These are phyloP conservation scores for Knipowitschia caucasica DNA, from an alignment of 2,797 vertebrate species.

Conservation along the genomic window DNA sequence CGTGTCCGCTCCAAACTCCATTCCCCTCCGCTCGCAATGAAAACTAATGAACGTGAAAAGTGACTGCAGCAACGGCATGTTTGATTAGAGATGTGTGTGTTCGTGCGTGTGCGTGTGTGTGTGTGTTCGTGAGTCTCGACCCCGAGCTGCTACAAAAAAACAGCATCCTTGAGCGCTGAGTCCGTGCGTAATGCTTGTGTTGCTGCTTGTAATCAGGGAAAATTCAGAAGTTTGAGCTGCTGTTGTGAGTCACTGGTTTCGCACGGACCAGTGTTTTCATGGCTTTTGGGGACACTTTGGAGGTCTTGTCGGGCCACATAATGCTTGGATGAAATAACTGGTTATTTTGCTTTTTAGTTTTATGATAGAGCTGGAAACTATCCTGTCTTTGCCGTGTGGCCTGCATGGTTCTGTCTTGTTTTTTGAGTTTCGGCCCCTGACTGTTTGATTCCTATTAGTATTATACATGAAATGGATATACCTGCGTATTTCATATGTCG, in stretches of 20 bases:
- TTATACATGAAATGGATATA: too few species aligned
- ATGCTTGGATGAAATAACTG: too few species aligned
- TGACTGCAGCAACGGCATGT: constrained; percentile 6
- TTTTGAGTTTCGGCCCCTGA: too few species aligned
- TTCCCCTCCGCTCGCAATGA: constrained; percentile 14
- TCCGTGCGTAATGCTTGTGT: constrained; percentile 2
- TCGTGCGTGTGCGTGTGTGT: too few species aligned
- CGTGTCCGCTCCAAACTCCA: constrained; percentile 31
- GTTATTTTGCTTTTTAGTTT: too few species aligned
- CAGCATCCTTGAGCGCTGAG: not conserved
- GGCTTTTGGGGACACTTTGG: not conserved
- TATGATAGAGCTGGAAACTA: too few species aligned
- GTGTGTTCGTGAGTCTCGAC: too few species aligned
- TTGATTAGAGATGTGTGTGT: not conserved
- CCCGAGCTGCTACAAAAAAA: not conserved
- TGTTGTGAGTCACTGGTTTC: not conserved
- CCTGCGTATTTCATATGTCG: too few species aligned
- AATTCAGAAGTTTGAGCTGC: not conserved
- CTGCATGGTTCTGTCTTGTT: too few species aligned
- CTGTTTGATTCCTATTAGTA: too few species aligned
- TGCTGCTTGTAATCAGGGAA: not conserved
- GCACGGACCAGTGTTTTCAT: not conserved
- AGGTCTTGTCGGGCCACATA: not conserved
- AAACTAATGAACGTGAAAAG: constrained; percentile 15
- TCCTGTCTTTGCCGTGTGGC: too few species aligned